Base-by-base conservation (phyloP, 1,140 invertebrate species). In the Cydia pomonella region DNA sequence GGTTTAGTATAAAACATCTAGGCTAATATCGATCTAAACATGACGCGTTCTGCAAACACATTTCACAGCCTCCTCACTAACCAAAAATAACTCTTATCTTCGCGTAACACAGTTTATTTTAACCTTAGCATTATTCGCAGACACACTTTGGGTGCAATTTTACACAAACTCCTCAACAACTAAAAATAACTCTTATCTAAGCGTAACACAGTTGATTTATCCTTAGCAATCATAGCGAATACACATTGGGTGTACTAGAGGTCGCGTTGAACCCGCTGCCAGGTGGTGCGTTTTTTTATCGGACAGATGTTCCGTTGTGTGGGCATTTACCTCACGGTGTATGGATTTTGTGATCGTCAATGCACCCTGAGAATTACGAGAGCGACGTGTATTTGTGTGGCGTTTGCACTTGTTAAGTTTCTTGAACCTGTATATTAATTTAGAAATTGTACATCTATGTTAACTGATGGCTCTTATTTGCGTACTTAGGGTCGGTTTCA, bases 261-360 rank as follows among this genome's bases (percentile, higher is more conserved):
- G 47, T 50, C 47, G 47, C 29, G 27, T 10, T 29, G 27, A n/a
- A 33, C 27, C 64, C 41, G 47, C 64, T 62, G 77, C 81, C 81
- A 82, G 81, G 81, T 82, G 81, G 75, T 64, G 64, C 63, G 73
- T 82, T 82, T 81, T 82, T 82, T 80, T 76, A 72, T 16, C 73
- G 41, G 74, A 75, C 81, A 82, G 81, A 82, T 82, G 81, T 79
- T 73, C 76, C 59, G 72, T 69, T 23, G 9, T 23, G 12, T 73
- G 76, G 77, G 41, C 81, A 29, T 80, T 82, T 82, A 82, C 81
- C 81, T 79, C 62, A 59, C 59, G 44, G 62, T 13, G 23, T 63
- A 63, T 29, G 63, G 25, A 66, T 66, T 66, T 66, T 66, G 13
- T 66, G 63, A n/a, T 66, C 25, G 25, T 27, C 21, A 27, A 63